Evolutionary conservation across 1,140 invertebrate species (phyloP).

Genomic region (Oscheius sp.): DNA sequence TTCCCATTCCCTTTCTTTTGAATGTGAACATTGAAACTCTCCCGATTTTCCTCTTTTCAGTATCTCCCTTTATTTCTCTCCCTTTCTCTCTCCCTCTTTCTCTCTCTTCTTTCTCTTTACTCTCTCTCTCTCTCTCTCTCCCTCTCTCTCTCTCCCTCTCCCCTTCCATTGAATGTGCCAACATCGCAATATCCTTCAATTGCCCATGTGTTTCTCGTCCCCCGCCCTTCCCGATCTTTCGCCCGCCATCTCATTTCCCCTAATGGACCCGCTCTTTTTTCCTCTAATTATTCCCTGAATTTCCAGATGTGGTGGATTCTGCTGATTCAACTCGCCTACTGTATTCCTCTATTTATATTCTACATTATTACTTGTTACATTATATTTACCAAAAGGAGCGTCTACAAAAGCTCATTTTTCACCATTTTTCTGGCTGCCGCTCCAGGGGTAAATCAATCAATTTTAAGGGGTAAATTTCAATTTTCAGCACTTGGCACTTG

Average conservation of each 20-base stretch:
- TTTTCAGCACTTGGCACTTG: not conserved
- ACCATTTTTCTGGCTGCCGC: conserved; percentile 3
- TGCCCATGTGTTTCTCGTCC: not conserved
- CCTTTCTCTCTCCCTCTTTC: too few relatives aligned
- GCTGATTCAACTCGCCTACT: not conserved
- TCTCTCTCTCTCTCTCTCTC: too few relatives aligned
- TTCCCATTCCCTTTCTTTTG: too few relatives aligned
- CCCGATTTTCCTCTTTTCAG: too few relatives aligned
- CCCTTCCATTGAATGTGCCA: too few relatives aligned
- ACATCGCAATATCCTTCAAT: too few relatives aligned
- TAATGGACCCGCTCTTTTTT: not conserved
- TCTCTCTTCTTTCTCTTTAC: too few relatives aligned
- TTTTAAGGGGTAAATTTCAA: not conserved
- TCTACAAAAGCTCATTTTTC: conserved; percentile 2
- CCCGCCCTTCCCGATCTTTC: too few relatives aligned
- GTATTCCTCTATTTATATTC: conserved; percentile 5
- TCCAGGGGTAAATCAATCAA: not conserved
- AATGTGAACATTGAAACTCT: too few relatives aligned
- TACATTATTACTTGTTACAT: conserved; percentile 4
- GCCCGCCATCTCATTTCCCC: not conserved
- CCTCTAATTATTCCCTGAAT: not conserved
- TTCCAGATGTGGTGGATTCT: not conserved
- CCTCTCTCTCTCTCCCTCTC: too few relatives aligned
- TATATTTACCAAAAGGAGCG: not conserved
- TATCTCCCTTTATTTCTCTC: too few relatives aligned